Base-by-base conservation (phyloP, 1,140 invertebrate genomes). In the Thaumetopoea pityocampa region DNA sequence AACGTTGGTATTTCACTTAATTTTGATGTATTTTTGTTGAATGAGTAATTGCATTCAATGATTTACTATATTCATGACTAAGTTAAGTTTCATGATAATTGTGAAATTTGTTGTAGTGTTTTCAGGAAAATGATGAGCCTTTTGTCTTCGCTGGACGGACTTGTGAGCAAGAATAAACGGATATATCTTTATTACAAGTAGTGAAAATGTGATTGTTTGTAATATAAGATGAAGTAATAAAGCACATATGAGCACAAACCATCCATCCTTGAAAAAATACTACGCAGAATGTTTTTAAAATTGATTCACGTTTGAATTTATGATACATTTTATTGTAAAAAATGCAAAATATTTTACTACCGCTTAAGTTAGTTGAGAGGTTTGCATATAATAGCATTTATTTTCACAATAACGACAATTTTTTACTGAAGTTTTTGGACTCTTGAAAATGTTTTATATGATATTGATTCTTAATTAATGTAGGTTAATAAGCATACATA, bases 291-390 rank as follows among this genome's bases (percentile, higher is more conserved):
- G 68, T 82, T 83, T 70, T 69, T 64, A 71, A 67, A 63, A 68
- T 73, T 78, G 68, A 79, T 52, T 80, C 73, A 80, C 76, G 76
- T 81, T 84, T 84, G 71, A 84, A 84, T 84, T 84, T 84, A 84
- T 79, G 67, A 84, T 80, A 82, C 77, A 84, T 80, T 84, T 84
- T 84, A 82, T 81, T 80, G 65, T 74, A 78, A 79, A 76, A 74
- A 66, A 71, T 59, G 45, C 35, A 67, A 69, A 72, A 77, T 74
- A 79, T 80, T 82, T 79, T 81, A 80, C 65, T 80, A 80, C 79
- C 65, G 67, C 78, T 82, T 79, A 79, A 72, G 76, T 84, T 80
- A 80, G 77, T 81, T 80, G 65, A 76, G 60, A 73, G 61, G 77
- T 80, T 81, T 73, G 77, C 69, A 78, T 67, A 78, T 79, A 67